A percentile compares a stretch with the other conserved stretches of the same genome.
Evolutionary conservation across 2,888 invertebrate species (phyloP).

Genomic region (Pycnomerus fuliginosus): DNA sequence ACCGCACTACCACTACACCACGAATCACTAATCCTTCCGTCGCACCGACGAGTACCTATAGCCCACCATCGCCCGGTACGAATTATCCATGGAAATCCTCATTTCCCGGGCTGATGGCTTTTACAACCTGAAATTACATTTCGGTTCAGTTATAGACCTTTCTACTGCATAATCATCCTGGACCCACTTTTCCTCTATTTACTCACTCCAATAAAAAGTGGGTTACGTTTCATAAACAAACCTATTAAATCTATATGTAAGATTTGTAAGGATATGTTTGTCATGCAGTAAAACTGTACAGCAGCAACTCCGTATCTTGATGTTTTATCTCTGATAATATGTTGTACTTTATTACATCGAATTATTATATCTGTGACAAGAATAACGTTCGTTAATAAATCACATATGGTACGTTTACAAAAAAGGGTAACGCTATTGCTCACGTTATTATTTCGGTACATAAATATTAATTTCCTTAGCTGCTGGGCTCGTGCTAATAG

Average conservation of each 20-base stretch:
- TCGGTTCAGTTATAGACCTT: background rate
- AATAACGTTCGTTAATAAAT: conserved; percentile 23
- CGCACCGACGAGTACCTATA: conserved; percentile 8
- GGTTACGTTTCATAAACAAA: conserved; percentile 17
- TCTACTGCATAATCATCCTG: conserved; percentile 8
- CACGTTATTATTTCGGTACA: no score
- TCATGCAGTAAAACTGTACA: conserved; percentile 9
- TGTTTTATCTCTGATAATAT: conserved; percentile 17
- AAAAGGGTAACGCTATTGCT: no score
- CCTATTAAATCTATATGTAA: conserved; percentile 12
- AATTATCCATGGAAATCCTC: conserved; percentile 11
- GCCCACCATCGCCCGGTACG: conserved; percentile 12
- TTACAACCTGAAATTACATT: conserved; percentile 18
- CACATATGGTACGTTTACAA: conserved; percentile 4
- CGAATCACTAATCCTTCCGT: conserved; percentile 7
- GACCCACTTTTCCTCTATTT: conserved; percentile 8
- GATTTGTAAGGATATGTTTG: conserved; percentile 12
- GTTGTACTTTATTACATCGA: conserved; percentile 9
- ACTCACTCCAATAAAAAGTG: conserved; percentile 6
- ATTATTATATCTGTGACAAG: conserved; percentile 18
- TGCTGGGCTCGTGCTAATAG: no score
- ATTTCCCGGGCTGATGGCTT: conserved; percentile 12
- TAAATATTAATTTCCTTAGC: no score
- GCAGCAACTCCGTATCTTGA: conserved; percentile 10
- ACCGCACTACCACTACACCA: conserved; percentile 36